Base-by-base conservation (phyloP, 2,797 vertebrate species). In the Spondyliosoma cantharus region DNA sequence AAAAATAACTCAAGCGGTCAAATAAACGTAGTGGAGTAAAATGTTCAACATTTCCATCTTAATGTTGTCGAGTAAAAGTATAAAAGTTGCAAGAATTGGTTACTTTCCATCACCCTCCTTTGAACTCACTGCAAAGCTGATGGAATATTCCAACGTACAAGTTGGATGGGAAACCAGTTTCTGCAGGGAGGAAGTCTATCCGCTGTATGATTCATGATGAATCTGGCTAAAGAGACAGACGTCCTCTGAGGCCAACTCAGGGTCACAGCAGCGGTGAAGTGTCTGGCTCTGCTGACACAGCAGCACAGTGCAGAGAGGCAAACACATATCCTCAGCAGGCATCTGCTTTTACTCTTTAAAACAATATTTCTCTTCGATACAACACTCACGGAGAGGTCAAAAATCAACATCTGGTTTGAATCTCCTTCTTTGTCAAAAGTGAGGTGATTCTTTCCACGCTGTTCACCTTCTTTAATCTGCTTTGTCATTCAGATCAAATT, bases 121-220 rank as follows among this genome's bases (percentile, higher is more conserved):
- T n/a, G 50, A 62, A 56, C 11, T 58, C 3, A 24, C 57, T 61
- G 49, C 43, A 22, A 66, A 62, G 25, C 24, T 27, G 52, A 32
- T 68, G 71, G 76, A 90, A 88, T 76, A 82, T 87, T 86, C 73
- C 59, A 68, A 50, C 74, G 13, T 50, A 57, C 59, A 52, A 57
- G 42, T 13, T 71, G 19, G 56, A 73, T 52, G 50, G 87, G 82
- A 92, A 92, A 61, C 59, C 24, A 1, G 46, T 22, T 80, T 66
- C 83, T 89, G 77, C 0, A 2, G 89, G 81, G 90, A 92, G 90
- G 90, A 92, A 91, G 87, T 82, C 29, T 67, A 52, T 48, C 43
- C 64, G 16, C 69, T 49, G 63, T 62, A 29, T 80, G 54, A 76
- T 66, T 78, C 24, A 48, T 80, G 75, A 85, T 83, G 24, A 80